Percentiles rank a stretch among this genome's conserved stretches.
Conservation (phyloP, 1,140 invertebrate genomes). For the Aphidius gifuensis region DNA sequence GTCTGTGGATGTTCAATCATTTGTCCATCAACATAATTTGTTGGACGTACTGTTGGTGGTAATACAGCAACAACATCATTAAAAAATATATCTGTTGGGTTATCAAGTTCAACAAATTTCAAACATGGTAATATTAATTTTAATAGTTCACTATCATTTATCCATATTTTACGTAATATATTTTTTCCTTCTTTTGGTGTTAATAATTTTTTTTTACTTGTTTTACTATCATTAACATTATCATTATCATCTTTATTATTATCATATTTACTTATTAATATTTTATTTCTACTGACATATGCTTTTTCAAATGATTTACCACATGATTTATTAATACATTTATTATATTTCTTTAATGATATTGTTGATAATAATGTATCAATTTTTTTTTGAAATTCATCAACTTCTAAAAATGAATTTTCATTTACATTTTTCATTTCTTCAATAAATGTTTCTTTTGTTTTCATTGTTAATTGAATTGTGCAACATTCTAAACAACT, state of each 20-base stretch:
- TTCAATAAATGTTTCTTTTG: conserved; percentile 45
- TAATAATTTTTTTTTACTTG: conserved; percentile 28
- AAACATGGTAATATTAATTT: conserved; percentile 71
- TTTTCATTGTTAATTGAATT: conserved; percentile 66
- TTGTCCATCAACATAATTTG: conserved; percentile 67
- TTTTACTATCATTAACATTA: too few relatives aligned
- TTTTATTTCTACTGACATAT: too few relatives aligned
- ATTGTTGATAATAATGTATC: too few relatives aligned
- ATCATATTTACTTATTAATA: too few relatives aligned
- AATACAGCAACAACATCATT: conserved; percentile 80
- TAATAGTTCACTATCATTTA: conserved; percentile 72
- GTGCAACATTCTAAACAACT: conserved; percentile 70
- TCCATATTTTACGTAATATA: conserved; percentile 74
- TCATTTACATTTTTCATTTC: too few relatives aligned
- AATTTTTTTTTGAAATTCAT: too few relatives aligned
- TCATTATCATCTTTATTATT: too few relatives aligned
- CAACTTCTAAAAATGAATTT: too few relatives aligned
- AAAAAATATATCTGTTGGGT: conserved; percentile 88
- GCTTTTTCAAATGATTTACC: too few relatives aligned
- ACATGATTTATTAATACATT: too few relatives aligned
- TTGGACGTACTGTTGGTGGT: conserved; percentile 82
- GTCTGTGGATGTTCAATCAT: conserved; percentile 82
- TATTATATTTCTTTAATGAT: too few relatives aligned
- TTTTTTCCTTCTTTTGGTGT: conserved; percentile 66
- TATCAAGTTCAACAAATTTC: conserved; percentile 51